Base-by-base conservation (phyloP, 2,888 invertebrate genomes). In the Caenorhabditis plicata region DNA sequence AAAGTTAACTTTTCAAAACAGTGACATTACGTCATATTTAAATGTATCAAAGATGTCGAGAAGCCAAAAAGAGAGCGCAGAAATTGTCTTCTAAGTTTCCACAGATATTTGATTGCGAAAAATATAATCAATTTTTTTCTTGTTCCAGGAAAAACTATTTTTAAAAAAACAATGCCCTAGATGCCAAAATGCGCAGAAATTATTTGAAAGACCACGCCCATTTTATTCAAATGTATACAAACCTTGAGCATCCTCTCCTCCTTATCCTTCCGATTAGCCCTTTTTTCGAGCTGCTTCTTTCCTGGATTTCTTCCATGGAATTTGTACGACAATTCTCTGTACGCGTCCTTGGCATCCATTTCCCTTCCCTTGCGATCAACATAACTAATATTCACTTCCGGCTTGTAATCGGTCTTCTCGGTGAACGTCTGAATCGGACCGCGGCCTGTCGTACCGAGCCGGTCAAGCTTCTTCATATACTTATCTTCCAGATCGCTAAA, bases 251-350 rank as follows among this genome's bases (percentile, higher is more conserved):
- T 63, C 31, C 64, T 38, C 49, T 71, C 71, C 48, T 75, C 73
- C 51, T 78, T 78, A 78, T 92, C 90, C 65, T 88, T 86, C 83
- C 96, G 94, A 84, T 93, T 92, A 84, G 91, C 87, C 68, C 95
- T 86, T 81, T 98, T 98, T 84, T 98, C 96, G 75, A 87, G 86
- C 85, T 98, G 98, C 85, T 93, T 95, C 83, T 98, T 98, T 48
- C 98, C 96, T 19, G 96, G 94, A 2, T 94, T 94, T 85, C 98
- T 96, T 46, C 98, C 98, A 84, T 98, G 98, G 85, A 98, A 98
- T 84, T 95, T 93, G 68, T 75, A 77, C 78, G 84, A 83, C 15
- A 85, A 75, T 58, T 82, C 82, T 33, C 85, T 76, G 84, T 95
- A 96, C 41, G 98, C 96, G 85, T 98, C 96, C 83, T 98, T 98